Conservation (phyloP, 2,888 invertebrate species). For the Ophion slaviceki region DNA sequence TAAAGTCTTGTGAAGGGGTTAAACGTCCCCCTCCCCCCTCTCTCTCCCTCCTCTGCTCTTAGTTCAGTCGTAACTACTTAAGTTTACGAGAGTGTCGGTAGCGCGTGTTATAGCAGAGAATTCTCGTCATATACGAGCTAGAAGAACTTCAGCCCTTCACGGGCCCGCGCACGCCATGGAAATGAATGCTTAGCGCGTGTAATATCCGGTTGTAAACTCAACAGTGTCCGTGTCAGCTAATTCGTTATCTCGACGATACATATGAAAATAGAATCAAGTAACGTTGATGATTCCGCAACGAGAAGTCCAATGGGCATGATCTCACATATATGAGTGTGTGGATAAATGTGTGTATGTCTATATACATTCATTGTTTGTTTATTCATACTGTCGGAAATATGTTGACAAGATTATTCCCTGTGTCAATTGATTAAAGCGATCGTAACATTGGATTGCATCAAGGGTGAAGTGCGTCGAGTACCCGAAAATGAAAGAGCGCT, state of each 20-base stretch:
- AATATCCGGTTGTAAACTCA: conserved; percentile 65
- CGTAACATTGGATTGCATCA: background rate
- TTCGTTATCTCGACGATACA: conserved; percentile 61
- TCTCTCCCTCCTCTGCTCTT: conserved; percentile 25
- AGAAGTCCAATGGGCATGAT: no score
- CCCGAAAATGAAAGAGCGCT: conserved; percentile 2
- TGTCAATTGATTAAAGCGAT: conserved; percentile 14
- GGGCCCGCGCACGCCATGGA: conserved; percentile 43
- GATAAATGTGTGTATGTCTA: no score
- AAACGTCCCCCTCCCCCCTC: conserved; percentile 35
- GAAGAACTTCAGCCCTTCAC: conserved; percentile 35
- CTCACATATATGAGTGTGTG: no score
- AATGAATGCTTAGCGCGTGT: conserved; percentile 64
- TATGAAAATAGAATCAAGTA: conserved; percentile 30
- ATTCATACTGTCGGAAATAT: conserved; percentile 13
- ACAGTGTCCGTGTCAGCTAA: conserved; percentile 56
- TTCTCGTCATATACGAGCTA: conserved; percentile 51
- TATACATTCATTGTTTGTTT: background rate
- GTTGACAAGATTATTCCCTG: conserved; percentile 16
- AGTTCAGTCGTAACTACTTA: conserved; percentile 57
- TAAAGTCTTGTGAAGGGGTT: conserved; percentile 61
- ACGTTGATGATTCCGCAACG: conserved; percentile 34
- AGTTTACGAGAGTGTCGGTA: conserved; percentile 63
- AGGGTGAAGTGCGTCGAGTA: conserved; percentile 5
- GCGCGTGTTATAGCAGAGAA: conserved; percentile 54